A percentile compares a stretch with the other conserved stretches of the same genome.
Conservation (phyloP, 2,797 vertebrate species). For the Chelidonichthys spinosus region DNA sequence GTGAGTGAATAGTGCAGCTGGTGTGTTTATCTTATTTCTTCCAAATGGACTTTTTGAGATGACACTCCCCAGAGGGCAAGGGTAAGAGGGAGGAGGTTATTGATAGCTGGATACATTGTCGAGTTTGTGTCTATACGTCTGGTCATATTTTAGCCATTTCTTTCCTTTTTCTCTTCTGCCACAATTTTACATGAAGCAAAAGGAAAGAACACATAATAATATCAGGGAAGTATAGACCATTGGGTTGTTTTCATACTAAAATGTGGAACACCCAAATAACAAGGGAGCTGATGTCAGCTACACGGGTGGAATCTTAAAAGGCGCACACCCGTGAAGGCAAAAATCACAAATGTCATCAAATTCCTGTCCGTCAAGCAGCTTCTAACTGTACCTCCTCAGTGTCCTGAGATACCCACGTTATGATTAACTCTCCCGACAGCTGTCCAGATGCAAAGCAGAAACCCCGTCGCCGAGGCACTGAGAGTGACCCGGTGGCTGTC, state of each 20-base stretch:
- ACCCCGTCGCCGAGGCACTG: constrained; percentile 35
- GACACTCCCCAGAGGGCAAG: constrained; percentile 48
- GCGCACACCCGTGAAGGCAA: constrained; percentile 12
- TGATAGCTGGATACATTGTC: constrained; percentile 64
- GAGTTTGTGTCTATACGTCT: constrained; percentile 27
- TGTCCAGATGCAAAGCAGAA: constrained; percentile 63
- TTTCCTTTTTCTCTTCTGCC: constrained; percentile 1
- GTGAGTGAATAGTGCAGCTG: constrained; percentile 72
- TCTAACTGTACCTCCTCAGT: constrained; percentile 36
- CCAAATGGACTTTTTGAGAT: constrained; percentile 69
- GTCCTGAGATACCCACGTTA: constrained; percentile 17
- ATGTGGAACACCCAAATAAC: constrained; percentile 5
- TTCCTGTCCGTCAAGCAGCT: constrained; percentile 38
- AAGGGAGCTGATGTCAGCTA: constrained; percentile 3
- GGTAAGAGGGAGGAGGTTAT: constrained; percentile 48
- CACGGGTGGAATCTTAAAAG: constrained; percentile 13
- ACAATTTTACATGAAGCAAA: too few relatives aligned
- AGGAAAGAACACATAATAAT: not conserved
- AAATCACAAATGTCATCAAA: constrained; percentile 34
- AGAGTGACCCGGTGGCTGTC: constrained; percentile 56
- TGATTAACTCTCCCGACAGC: constrained; percentile 57
- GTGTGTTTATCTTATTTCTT: constrained; percentile 71
- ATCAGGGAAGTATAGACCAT: not conserved
- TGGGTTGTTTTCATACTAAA: constrained; percentile 9
- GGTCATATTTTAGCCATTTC: constrained; percentile 30